Conservation (phyloP, 2,888 invertebrate species). For the Sarcophaga carnaria region DNA sequence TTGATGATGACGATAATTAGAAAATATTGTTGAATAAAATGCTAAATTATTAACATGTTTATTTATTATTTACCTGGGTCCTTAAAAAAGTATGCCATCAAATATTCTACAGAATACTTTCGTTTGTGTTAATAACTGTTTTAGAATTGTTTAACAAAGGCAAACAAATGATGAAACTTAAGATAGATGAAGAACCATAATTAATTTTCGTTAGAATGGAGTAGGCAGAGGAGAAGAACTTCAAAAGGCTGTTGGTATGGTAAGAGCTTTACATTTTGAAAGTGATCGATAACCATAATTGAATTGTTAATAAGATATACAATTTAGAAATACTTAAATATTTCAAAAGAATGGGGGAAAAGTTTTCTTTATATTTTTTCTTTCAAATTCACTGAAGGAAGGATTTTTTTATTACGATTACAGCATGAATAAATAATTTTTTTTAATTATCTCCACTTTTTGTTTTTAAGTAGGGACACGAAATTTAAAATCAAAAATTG, state of each 20-base stretch:
- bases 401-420: too few relatives aligned
- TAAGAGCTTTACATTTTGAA: not conserved
- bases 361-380: too few relatives aligned
- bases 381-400: too few relatives aligned
- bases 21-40: constrained; percentile 21
- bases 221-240: not conserved
- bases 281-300: too few relatives aligned
- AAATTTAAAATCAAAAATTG: too few relatives aligned
- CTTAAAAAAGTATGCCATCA: not conserved
- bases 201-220: not conserved
- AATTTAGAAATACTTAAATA: too few relatives aligned
- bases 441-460: too few relatives aligned
- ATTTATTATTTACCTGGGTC: constrained; percentile 44
- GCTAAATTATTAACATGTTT: constrained; percentile 55
- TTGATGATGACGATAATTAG: constrained; percentile 43
- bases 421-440: too few relatives aligned
- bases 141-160: not conserved
- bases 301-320: too few relatives aligned
- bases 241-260: not conserved
- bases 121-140: too few relatives aligned
- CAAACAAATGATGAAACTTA: not conserved
- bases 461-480: too few relatives aligned
- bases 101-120: not conserved
- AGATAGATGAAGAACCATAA: not conserved
- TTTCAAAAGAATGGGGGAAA: too few relatives aligned